phyloP scores from a whole-genome alignment of 2,113 vertebrate genomes.

The Haliaeetus leucogaster region DNA sequence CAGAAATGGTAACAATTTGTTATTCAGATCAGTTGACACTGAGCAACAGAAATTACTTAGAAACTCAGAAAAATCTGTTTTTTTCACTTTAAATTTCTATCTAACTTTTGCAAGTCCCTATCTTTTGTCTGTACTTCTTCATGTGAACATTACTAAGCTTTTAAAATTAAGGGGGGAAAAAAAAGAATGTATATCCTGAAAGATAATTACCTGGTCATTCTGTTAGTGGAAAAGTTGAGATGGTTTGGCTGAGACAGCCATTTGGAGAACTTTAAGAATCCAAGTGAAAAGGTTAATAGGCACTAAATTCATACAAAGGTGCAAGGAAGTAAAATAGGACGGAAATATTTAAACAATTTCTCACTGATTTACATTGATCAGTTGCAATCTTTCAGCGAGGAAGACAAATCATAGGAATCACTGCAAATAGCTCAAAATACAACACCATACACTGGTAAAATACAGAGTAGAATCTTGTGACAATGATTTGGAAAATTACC shows the following conservation, averaged over 20 bases:
- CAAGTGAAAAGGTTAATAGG: neutral
- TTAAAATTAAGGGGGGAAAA: neutral
- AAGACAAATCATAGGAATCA: neutral
- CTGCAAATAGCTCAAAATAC: neutral
- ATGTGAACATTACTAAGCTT: neutral
- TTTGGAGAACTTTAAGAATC: neutral
- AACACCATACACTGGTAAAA: neutral
- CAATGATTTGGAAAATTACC: neutral
- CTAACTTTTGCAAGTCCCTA: neutral
- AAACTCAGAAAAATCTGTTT: neutral
- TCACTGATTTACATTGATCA: neutral
- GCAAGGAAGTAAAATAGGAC: neutral
- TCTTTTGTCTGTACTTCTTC: neutral
- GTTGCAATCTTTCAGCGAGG: neutral
- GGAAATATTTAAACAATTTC: neutral
- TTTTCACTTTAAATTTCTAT: neutral
- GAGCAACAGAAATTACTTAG: neutral
- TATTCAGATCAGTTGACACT: neutral
- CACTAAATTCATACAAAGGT: neutral
- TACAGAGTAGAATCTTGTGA: neutral
- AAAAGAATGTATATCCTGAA: neutral
- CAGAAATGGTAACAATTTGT: neutral
- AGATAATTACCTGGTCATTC: neutral
- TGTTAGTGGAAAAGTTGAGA: neutral
- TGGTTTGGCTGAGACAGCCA: neutral